These are phyloP conservation scores for Drosophila trichaetosa DNA, from an alignment of 2,888 invertebrate genomes.

Conservation along the genomic window DNA sequence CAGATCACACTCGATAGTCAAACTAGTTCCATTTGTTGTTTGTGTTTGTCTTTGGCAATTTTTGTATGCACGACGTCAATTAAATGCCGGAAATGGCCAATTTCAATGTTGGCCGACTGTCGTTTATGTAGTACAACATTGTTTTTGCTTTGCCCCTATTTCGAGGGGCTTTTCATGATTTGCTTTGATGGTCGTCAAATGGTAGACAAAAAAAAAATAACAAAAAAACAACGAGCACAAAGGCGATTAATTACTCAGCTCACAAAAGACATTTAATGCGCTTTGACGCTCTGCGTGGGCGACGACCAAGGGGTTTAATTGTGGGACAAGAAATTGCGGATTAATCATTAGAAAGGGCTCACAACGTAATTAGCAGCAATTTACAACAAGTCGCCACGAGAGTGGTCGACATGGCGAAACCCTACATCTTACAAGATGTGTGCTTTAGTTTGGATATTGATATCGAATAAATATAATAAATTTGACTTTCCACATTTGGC, in stretches of 20 bases:
- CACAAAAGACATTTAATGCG: conserved; percentile 68
- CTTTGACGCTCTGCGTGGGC: conserved; percentile 60
- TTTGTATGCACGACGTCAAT: conserved; percentile 67
- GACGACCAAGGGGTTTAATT: conserved; percentile 54
- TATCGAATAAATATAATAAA: not conserved
- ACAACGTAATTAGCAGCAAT: conserved; percentile 46
- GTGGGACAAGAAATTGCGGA: conserved; percentile 45
- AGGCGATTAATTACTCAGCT: conserved; percentile 75
- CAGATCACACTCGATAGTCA: conserved; percentile 30
- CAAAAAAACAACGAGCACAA: conserved; percentile 25
- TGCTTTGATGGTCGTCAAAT: conserved; percentile 72
- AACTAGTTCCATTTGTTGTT: conserved; percentile 57
- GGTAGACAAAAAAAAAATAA: conserved; percentile 30
- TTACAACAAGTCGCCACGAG: conserved; percentile 10
- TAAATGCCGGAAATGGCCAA: conserved; percentile 77
- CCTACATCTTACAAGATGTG: not conserved
- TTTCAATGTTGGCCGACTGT: conserved; percentile 67
- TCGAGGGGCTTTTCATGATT: conserved; percentile 70
- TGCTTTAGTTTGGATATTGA: not conserved
- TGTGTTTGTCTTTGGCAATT: conserved; percentile 58
- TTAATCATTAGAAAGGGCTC: conserved; percentile 38
- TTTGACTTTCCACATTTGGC: not conserved
- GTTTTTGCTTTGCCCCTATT: conserved; percentile 53
- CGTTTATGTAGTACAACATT: conserved; percentile 7
- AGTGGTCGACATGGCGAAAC: not conserved